These are phyloP conservation scores for Acyrthosiphon pisum DNA, from an alignment of 1,140 invertebrate genomes.

Conservation along the genomic window DNA sequence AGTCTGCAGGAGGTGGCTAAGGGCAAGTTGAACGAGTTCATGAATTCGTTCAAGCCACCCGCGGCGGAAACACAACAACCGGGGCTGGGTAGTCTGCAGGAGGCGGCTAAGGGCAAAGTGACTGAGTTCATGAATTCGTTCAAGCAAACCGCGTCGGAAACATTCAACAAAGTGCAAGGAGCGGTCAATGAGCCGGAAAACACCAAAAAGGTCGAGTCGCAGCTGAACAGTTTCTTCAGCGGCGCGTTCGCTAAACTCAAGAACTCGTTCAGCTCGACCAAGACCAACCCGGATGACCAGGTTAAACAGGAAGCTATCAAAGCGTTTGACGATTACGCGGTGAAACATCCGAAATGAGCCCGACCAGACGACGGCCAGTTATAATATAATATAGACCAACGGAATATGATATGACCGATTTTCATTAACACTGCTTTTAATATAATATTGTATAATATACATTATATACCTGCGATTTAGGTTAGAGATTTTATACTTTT, in stretches of 20 bases:
- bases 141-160: neutral
- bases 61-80: neutral
- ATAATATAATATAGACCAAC: neutral
- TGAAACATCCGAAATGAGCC: neutral
- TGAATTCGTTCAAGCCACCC: no score
- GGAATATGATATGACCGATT: neutral
- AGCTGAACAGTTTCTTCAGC: neutral
- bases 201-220: neutral
- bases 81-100: neutral
- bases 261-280: neutral
- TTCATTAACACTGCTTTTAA: neutral
- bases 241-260: neutral
- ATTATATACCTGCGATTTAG: neutral
- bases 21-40: neutral
- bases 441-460: neutral
- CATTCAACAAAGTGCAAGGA: neutral
- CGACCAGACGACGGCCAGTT: no score
- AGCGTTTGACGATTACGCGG: slow-evolving; percentile 44
- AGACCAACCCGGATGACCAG: neutral
- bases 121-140: neutral
- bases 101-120: neutral
- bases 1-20: neutral
- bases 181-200: neutral
- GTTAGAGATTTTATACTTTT: neutral
- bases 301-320: slow-evolving; percentile 17